Percentiles rank a stretch among this genome's conserved stretches.
Conservation (phyloP, 2,888 invertebrate genomes). For the Drosophila dives region DNA sequence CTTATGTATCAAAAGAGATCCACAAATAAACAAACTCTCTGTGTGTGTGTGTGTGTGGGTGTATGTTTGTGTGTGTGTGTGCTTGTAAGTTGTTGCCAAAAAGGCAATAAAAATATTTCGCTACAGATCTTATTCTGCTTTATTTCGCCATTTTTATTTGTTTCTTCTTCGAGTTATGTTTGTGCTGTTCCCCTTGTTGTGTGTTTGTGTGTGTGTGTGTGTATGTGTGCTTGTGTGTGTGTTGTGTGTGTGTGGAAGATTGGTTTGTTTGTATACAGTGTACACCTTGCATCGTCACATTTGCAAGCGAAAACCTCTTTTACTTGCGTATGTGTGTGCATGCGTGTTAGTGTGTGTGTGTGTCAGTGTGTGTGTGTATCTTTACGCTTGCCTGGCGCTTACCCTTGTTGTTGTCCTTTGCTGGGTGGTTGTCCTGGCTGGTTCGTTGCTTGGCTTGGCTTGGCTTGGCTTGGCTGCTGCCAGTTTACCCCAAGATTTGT, state of each 20-base stretch:
- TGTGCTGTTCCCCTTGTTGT: slow-evolving; percentile 5
- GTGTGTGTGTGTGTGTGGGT: slow-evolving; percentile 1
- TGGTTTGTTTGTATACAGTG: slow-evolving; percentile 53
- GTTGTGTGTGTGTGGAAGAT: slow-evolving; percentile 16
- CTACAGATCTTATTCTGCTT: slow-evolving; percentile 78
- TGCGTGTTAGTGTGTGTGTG: neutral
- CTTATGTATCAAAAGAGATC: slow-evolving; percentile 47
- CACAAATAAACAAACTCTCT: slow-evolving; percentile 42
- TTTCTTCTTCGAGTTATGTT: slow-evolving; percentile 63
- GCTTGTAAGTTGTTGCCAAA: slow-evolving; percentile 54
- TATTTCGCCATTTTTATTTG: slow-evolving; percentile 80
- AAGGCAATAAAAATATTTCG: slow-evolving; percentile 81
- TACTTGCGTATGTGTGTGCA: slow-evolving; percentile 7
- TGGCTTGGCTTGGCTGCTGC: slow-evolving; percentile 11
- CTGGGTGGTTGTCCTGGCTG: slow-evolving; percentile 71
- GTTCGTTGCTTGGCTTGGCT: slow-evolving; percentile 27
- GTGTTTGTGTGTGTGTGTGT: neutral
- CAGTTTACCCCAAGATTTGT: slow-evolving; percentile 73
- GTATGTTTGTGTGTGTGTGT: slow-evolving; percentile 4
- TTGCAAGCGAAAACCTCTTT: slow-evolving; percentile 68
- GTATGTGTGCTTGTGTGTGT: slow-evolving; percentile 12
- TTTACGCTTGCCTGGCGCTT: slow-evolving; percentile 69
- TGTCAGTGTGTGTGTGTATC: slow-evolving; percentile 53
- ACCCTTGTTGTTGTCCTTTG: slow-evolving; percentile 67
- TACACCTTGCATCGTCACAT: slow-evolving; percentile 46